Evolutionary conservation across 2,113 vertebrate genomes (phyloP).

Genomic region (Saimiri boliviensis): DNA sequence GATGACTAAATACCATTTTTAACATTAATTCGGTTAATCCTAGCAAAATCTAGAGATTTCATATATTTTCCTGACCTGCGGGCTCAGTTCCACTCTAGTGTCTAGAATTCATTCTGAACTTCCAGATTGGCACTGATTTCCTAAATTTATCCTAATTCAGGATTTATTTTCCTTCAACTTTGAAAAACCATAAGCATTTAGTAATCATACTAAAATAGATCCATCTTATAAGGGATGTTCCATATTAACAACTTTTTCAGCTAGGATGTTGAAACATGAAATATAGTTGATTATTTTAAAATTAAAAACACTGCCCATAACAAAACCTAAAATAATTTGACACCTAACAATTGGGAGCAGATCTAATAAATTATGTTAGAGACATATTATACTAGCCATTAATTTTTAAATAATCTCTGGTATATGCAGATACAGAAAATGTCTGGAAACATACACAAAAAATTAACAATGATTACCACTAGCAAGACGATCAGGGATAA

Average conservation of each 20-base stretch:
- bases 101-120: background rate
- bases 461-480: background rate
- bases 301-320: background rate
- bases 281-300: conserved; percentile 32
- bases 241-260: background rate
- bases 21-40: background rate
- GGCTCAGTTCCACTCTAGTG: background rate
- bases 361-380: background rate
- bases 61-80: background rate
- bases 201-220: background rate
- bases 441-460: background rate
- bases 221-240: background rate
- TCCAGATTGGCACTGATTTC: background rate
- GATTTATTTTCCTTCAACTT: background rate
- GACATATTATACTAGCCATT: background rate
- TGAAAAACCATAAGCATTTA: background rate
- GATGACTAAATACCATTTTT: background rate
- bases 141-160: background rate
- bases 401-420: conserved; percentile 31
- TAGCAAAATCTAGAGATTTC: background rate
- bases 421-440: background rate
- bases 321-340: conserved; percentile 31
- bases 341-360: background rate
- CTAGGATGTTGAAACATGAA: background rate
- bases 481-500: background rate